Evolutionary conservation across 2,797 vertebrate genomes (phyloP).

Genomic region (Gymnothorax javanicus): DNA sequence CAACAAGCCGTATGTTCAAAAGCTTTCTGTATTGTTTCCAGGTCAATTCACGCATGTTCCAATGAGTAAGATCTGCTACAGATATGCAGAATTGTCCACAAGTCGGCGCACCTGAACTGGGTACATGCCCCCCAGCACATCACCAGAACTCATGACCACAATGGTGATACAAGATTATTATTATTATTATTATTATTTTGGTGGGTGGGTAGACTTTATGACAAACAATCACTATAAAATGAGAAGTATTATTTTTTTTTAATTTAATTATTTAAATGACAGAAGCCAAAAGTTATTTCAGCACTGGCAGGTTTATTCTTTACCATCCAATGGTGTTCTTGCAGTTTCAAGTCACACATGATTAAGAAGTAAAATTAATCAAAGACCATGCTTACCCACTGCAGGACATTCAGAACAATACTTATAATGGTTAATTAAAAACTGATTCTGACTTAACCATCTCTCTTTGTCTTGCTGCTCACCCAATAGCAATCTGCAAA

Average conservation of each 20-base stretch:
- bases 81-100: constrained; percentile 35
- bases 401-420: background rate
- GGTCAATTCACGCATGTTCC: constrained; percentile 3
- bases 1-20: background rate
- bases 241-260: no score
- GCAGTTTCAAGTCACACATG: background rate
- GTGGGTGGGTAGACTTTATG: background rate
- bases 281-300: background rate
- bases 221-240: background rate
- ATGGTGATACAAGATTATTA: background rate
- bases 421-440: background rate
- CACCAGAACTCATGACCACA: background rate
- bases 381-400: background rate
- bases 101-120: background rate
- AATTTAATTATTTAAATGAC: background rate
- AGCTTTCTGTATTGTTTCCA: constrained; percentile 22
- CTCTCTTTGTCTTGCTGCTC: background rate
- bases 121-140: constrained; percentile 43
- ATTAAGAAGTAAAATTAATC: background rate
- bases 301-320: background rate
- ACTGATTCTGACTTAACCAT: background rate
- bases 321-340: background rate
- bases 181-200: background rate
- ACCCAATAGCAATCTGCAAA: constrained; percentile 57
- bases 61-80: constrained; percentile 45